A percentile compares a stretch with the other conserved stretches of the same genome.
Conservation (phyloP, 1,140 invertebrate genomes). For the Nephotettix cincticeps region DNA sequence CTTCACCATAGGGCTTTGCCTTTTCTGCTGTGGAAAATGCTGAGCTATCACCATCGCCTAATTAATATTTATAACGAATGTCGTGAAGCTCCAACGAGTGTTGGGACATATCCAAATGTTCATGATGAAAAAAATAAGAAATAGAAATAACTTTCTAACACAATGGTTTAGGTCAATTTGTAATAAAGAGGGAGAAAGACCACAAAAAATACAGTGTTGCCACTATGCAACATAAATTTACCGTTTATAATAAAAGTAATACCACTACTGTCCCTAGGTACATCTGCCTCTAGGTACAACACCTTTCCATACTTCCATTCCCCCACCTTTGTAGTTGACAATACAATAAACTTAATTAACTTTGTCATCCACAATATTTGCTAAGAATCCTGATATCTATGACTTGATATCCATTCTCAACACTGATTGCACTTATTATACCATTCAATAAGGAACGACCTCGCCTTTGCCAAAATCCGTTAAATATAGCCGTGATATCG, state of each 20-base stretch:
- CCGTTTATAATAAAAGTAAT: no score
- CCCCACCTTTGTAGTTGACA: neutral
- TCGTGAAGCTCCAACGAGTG: neutral
- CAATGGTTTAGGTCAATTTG: no score
- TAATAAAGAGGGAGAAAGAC: no score
- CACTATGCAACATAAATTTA: no score
- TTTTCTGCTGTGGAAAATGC: neutral
- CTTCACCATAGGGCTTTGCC: neutral
- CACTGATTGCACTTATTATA: conserved; percentile 11
- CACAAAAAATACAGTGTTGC: no score
- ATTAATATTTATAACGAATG: conserved; percentile 3
- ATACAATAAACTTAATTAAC: neutral
- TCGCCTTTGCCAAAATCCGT: conserved; percentile 18
- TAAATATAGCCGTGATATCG: conserved; percentile 14
- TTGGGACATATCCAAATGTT: neutral
- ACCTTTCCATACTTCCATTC: neutral
- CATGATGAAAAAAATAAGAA: no score
- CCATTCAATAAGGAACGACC: neutral
- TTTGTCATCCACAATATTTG: conserved; percentile 17
- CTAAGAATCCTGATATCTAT: conserved; percentile 21
- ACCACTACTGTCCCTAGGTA: no score
- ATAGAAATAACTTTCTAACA: no score
- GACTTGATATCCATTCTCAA: conserved; percentile 17
- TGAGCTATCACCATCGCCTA: conserved; percentile 1
- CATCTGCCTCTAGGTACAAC: neutral